These are phyloP conservation scores for Eupleurogrammus muticus DNA, from an alignment of 2,797 vertebrate species.

Conservation along the genomic window DNA sequence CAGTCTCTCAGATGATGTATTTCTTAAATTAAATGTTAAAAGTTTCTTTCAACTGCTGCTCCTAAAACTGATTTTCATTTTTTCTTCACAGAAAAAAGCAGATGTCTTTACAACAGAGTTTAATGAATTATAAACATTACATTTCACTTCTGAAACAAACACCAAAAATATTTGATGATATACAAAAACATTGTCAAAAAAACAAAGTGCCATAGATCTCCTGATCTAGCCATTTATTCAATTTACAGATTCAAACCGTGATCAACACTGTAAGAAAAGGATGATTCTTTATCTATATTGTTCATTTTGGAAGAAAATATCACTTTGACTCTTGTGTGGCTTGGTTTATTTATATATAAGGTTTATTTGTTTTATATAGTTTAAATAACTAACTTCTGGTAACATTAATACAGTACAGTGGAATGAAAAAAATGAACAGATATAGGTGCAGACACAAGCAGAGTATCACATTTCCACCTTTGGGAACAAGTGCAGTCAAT, in stretches of 20 bases:
- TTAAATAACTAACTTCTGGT: neutral
- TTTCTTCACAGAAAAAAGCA: neutral
- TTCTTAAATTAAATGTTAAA: neutral
- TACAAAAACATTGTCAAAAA: slow-evolving; percentile 24
- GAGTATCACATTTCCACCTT: slow-evolving; percentile 31
- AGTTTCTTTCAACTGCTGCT: neutral
- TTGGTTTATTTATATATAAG: too few species aligned
- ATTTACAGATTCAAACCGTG: neutral
- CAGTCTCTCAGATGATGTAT: neutral
- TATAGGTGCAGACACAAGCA: slow-evolving; percentile 16
- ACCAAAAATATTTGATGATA: neutral
- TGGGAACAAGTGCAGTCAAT: slow-evolving; percentile 47
- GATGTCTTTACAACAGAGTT: slow-evolving; percentile 1
- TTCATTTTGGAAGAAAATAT: neutral
- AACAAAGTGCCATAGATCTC: neutral
- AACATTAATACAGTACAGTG: slow-evolving; percentile 9
- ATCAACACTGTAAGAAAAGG: neutral
- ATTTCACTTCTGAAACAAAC: slow-evolving; percentile 4
- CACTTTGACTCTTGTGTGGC: neutral
- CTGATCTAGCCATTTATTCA: neutral
- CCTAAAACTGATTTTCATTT: neutral
- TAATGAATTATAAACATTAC: slow-evolving; percentile 16
- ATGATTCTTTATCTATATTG: neutral
- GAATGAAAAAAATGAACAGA: neutral
- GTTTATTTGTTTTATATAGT: slow-evolving; percentile 33